Base-by-base conservation (phyloP, 2,888 invertebrate species). In the Lasioglossum vierecki region DNA sequence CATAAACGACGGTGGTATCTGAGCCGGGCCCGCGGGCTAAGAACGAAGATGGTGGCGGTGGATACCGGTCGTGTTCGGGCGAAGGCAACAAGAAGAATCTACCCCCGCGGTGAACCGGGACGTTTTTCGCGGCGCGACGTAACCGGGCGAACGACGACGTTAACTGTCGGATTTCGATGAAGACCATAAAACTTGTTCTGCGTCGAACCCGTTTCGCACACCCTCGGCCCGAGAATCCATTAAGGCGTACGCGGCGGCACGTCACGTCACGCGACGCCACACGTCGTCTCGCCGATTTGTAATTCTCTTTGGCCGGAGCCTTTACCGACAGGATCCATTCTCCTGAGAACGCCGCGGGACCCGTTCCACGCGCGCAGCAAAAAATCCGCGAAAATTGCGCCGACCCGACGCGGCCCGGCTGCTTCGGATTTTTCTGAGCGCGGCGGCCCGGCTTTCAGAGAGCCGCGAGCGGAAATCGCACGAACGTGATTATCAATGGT, bases 211-310 rank as follows among this genome's bases (percentile, higher is more conserved):
- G 86, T 75, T 85, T 39, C 35, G 71, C 78, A 35, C 68, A 49
- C 79, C 72, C 74, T 41, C 70, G 66, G 22, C 49, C 60, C 44
- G 57, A 9, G 79, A 83, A 73, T 83, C 80, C 87, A 83, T 85
- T 85, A 87, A 68, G 74, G 80, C 76, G 84, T 82, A 72, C 83
- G 84, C 79, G 30, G 76, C 66, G 80, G 74, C 77, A 76, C 83
- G 75, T 76, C 84, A 66, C 66, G 80, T 79, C 80, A 86, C 78
- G 78, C 80, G 79, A 83, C 73, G 73, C 70, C 76, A 46, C 66
- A 73, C 78, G 84, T 81, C 81, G 81, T 82, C 77, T 75, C 75
- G 72, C 46, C 53, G 82, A 86, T 86, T 82, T 77, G 85, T 80
- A 83, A 85, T 87, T 80, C 66, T 70, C 82, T 80, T 79, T 74